Evolutionary conservation across 2,888 invertebrate genomes (phyloP).

Genomic region (Tetragonula carbonaria): DNA sequence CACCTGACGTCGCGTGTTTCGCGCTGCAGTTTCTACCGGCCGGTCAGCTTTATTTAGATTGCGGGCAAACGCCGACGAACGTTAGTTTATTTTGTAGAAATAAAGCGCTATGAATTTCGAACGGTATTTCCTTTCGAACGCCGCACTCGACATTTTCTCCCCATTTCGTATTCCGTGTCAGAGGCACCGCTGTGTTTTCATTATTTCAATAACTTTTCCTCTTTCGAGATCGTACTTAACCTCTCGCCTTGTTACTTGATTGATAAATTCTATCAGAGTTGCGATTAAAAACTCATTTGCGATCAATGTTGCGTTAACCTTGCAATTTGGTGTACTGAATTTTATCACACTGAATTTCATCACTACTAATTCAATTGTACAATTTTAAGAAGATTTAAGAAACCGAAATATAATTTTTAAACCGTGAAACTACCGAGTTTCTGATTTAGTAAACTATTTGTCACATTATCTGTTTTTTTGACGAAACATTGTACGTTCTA

Average conservation of each 20-base stretch:
- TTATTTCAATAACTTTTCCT: neutral
- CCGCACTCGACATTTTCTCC: neutral
- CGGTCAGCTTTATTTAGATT: conserved; percentile 17
- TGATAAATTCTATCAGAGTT: neutral
- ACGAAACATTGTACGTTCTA: too few species aligned
- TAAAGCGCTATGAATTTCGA: neutral
- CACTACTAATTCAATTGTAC: too few species aligned
- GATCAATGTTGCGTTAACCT: neutral
- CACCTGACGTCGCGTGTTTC: conserved; percentile 37
- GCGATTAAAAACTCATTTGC: neutral
- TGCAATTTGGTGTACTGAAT: neutral
- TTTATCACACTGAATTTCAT: neutral
- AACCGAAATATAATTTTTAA: too few species aligned
- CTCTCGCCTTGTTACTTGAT: neutral
- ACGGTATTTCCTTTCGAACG: neutral
- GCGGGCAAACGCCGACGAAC: conserved; percentile 13
- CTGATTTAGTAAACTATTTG: too few species aligned
- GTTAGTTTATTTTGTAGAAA: neutral
- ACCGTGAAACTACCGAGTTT: too few species aligned
- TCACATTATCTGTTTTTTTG: too few species aligned
- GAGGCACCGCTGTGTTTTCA: neutral
- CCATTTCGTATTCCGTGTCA: neutral
- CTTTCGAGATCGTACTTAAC: neutral
- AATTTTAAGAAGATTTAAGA: too few species aligned
- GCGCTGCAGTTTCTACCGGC: conserved; percentile 8